Conservation (phyloP, 2,888 invertebrate species). For the Phania funesta region DNA sequence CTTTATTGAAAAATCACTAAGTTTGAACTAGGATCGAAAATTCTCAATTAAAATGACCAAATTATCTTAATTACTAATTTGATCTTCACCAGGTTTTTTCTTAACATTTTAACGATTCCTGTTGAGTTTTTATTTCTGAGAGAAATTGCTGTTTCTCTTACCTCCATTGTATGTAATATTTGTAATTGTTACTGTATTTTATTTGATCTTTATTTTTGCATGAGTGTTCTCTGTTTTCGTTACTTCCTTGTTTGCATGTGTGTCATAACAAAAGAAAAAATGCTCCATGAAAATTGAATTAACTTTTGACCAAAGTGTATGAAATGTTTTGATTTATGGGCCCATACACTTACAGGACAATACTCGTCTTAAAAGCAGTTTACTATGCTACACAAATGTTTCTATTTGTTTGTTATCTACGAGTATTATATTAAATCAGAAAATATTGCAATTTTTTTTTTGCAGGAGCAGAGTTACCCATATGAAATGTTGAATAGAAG, state of each 20-base stretch:
- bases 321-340: slow-evolving; percentile 62
- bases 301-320: slow-evolving; percentile 66
- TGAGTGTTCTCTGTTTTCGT: background rate
- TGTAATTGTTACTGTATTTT: slow-evolving; percentile 4
- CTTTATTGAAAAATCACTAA: too few relatives aligned
- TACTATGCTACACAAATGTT: background rate
- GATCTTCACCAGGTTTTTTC: too few relatives aligned
- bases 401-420: background rate
- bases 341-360: slow-evolving; percentile 20
- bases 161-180: background rate
- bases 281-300: slow-evolving; percentile 68
- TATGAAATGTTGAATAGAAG: background rate
- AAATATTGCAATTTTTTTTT: background rate
- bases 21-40: too few relatives aligned
- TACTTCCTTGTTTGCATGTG: background rate
- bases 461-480: too few relatives aligned
- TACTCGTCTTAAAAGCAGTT: background rate
- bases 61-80: too few relatives aligned
- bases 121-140: too few relatives aligned
- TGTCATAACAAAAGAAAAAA: slow-evolving; percentile 38
- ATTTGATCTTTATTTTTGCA: background rate
- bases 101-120: too few relatives aligned
- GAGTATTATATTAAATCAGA: background rate
- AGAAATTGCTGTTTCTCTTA: background rate
- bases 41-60: too few relatives aligned